These are phyloP conservation scores for Vesta saturnalis DNA, from an alignment of 2,888 invertebrate genomes.

Conservation along the genomic window DNA sequence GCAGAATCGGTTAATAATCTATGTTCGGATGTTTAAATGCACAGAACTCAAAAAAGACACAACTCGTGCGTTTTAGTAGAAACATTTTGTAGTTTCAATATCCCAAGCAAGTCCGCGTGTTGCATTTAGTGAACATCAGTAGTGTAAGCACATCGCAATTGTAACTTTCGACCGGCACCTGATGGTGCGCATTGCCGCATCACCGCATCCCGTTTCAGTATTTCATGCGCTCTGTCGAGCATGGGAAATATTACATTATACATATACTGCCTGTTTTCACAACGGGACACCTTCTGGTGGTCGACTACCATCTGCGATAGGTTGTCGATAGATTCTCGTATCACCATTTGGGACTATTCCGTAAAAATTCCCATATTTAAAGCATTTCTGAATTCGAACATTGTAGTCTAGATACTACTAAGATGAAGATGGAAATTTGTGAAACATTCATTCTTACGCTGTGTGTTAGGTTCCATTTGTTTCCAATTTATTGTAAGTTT, in stretches of 20 bases:
- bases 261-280: constrained; percentile 55
- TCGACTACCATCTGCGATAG: constrained; percentile 48
- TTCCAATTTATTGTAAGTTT: no score
- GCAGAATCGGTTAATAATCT: not conserved
- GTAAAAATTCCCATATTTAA: constrained; percentile 8
- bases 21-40: constrained; percentile 4
- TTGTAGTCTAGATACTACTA: not conserved
- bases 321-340: constrained; percentile 41
- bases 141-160: constrained; percentile 59
- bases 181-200: constrained; percentile 59
- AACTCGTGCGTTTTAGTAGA: constrained; percentile 16
- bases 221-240: constrained; percentile 55
- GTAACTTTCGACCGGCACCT: constrained; percentile 58
- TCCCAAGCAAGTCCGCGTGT: constrained; percentile 27
- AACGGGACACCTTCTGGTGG: constrained; percentile 53
- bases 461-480: no score
- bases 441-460: no score
- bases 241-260: constrained; percentile 59
- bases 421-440: not conserved
- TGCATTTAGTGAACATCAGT: constrained; percentile 56
- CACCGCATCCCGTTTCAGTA: constrained; percentile 57
- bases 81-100: constrained; percentile 30
- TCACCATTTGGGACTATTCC: constrained; percentile 28
- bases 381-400: not conserved
- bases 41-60: constrained; percentile 19